phyloP scores from a whole-genome alignment of 2,888 invertebrate genomes.

The Spialia ferax region DNA sequence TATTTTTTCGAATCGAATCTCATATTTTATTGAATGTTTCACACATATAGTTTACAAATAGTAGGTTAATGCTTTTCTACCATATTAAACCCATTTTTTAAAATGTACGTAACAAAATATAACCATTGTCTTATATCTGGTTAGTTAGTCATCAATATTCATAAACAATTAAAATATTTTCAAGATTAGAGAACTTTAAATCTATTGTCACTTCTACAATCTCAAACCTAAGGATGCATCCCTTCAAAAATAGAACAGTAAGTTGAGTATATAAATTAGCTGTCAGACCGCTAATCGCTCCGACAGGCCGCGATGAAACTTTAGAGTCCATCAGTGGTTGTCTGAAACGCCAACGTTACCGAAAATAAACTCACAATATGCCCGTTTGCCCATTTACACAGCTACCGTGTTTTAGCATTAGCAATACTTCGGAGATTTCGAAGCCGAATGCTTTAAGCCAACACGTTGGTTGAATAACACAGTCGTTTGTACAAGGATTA shows the following conservation, averaged over 20 bases:
- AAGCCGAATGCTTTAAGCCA: slow-evolving; percentile 33
- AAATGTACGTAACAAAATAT: too few relatives aligned
- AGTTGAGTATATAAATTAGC: slow-evolving; percentile 86
- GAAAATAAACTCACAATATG: slow-evolving; percentile 78
- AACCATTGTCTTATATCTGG: too few relatives aligned
- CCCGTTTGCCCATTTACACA: slow-evolving; percentile 73
- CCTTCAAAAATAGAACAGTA: slow-evolving; percentile 80
- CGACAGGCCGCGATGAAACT: slow-evolving; percentile 85
- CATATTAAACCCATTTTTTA: too few relatives aligned
- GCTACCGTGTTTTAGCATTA: slow-evolving; percentile 70
- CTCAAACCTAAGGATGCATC: slow-evolving; percentile 57
- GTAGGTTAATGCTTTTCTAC: too few relatives aligned
- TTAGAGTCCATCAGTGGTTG: slow-evolving; percentile 82
- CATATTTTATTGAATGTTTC: too few relatives aligned
- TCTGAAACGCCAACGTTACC: slow-evolving; percentile 74
- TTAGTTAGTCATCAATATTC: neutral
- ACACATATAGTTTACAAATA: too few relatives aligned
- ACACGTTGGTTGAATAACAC: neutral
- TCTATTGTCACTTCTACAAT: slow-evolving; percentile 17
- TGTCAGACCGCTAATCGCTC: slow-evolving; percentile 84
- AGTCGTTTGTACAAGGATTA: slow-evolving; percentile 62
- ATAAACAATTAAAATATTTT: neutral
- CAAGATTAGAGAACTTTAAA: neutral
- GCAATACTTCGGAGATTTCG: slow-evolving; percentile 46
- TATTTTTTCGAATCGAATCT: too few relatives aligned